phyloP scores from a whole-genome alignment of 2,797 vertebrate species.

The Borostomias antarcticus region DNA sequence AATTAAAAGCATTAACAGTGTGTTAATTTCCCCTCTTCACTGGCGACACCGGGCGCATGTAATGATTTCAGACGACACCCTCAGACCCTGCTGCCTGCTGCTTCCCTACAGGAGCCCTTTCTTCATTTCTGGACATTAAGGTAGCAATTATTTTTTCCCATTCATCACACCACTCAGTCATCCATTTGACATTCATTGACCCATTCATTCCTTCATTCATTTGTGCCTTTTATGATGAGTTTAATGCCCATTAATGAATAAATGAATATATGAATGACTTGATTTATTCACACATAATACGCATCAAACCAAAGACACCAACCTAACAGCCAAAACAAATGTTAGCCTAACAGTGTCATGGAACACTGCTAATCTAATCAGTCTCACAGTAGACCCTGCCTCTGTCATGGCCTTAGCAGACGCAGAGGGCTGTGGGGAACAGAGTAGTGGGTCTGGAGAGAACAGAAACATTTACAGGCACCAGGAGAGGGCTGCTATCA shows the following conservation, averaged over 20 bases:
- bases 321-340: background rate
- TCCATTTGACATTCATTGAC: background rate
- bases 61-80: slow-evolving; percentile 20
- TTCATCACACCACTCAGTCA: background rate
- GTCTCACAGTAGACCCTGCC: background rate
- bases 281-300: background rate
- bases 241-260: too few species aligned
- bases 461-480: slow-evolving; percentile 26
- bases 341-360: background rate
- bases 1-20: slow-evolving; percentile 28
- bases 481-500: slow-evolving; percentile 31
- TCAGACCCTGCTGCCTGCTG: background rate
- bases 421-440: slow-evolving; percentile 19
- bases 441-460: slow-evolving; percentile 14
- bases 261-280: too few species aligned
- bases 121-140: background rate
- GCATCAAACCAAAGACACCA: background rate
- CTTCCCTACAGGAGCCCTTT: background rate
- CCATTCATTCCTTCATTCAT: background rate
- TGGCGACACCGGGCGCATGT: slow-evolving; percentile 11
- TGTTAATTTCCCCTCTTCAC: slow-evolving; percentile 5
- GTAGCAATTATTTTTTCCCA: background rate
- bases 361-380: background rate
- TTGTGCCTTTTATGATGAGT: background rate
- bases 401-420: slow-evolving; percentile 20